These are phyloP conservation scores for Argyresthia albistria DNA, from an alignment of 2,888 invertebrate genomes.

Conservation along the genomic window DNA sequence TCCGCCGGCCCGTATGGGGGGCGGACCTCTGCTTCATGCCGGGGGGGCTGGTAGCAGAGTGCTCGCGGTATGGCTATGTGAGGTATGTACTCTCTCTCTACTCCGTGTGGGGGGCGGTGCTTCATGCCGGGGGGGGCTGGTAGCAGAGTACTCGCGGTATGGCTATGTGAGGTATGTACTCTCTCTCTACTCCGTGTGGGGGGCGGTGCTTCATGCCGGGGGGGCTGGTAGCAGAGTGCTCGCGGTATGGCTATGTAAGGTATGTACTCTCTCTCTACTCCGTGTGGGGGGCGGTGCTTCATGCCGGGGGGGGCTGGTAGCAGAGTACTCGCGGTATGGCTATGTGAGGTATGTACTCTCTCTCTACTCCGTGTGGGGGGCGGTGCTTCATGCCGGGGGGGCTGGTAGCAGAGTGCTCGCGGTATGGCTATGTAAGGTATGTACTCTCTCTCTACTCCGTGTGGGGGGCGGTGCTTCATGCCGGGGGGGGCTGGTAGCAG, in stretches of 20 bases:
- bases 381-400: conserved; percentile 82
- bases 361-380: conserved; percentile 89
- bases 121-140: conserved; percentile 78
- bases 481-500: conserved; percentile 76
- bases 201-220: conserved; percentile 84
- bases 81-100: conserved; percentile 77
- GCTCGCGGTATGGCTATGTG: conserved; percentile 89
- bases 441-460: conserved; percentile 84
- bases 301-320: conserved; percentile 76
- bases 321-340: conserved; percentile 86
- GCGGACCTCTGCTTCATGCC: conserved; percentile 85
- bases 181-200: conserved; percentile 89
- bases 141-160: conserved; percentile 84
- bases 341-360: conserved; percentile 80
- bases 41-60: conserved; percentile 76
- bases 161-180: conserved; percentile 83
- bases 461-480: conserved; percentile 88
- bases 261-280: conserved; percentile 80
- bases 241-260: conserved; percentile 88
- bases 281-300: conserved; percentile 89
- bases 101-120: conserved; percentile 89
- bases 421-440: conserved; percentile 85
- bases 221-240: conserved; percentile 79
- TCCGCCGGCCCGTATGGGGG: conserved; percentile 89
- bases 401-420: conserved; percentile 81